Evolutionary conservation across 2,888 invertebrate genomes (phyloP).

Genomic region (Cephus rjabovi): DNA sequence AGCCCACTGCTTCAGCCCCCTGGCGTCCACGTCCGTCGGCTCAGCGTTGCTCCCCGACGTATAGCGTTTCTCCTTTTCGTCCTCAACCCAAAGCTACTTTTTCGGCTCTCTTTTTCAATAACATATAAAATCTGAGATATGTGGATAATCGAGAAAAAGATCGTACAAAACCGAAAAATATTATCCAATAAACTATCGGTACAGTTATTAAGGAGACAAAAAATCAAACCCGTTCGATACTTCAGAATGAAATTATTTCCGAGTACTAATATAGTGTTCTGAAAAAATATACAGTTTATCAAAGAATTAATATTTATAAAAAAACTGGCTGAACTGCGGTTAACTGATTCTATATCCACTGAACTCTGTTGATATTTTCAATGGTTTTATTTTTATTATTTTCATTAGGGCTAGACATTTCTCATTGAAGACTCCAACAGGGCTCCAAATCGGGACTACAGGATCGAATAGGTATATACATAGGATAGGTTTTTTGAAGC

Average conservation of each 20-base stretch:
- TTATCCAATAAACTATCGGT: neutral
- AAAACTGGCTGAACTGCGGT: neutral
- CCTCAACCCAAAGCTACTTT: neutral
- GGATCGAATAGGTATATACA: neutral
- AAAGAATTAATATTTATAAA: neutral
- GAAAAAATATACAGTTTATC: neutral
- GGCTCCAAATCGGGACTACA: neutral
- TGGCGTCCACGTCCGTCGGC: constrained; percentile 23
- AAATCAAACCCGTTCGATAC: neutral
- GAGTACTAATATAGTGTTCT: neutral
- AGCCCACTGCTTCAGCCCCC: constrained; percentile 51
- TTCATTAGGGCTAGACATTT: neutral
- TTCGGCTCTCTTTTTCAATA: neutral
- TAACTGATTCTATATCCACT: neutral
- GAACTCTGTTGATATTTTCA: neutral
- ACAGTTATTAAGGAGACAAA: neutral
- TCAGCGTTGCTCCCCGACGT: neutral
- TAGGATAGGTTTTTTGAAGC: constrained; percentile 40
- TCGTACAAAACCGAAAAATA: neutral
- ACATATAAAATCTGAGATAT: neutral
- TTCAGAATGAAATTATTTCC: neutral
- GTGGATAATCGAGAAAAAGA: neutral
- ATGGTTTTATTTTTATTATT: constrained; percentile 5
- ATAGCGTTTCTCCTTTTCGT: neutral
- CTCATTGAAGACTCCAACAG: neutral